A percentile compares a stretch with the other conserved stretches of the same genome.
These are phyloP conservation scores for Sardinella longiceps DNA, from an alignment of 2,797 vertebrate genomes.

Conservation along the genomic window DNA sequence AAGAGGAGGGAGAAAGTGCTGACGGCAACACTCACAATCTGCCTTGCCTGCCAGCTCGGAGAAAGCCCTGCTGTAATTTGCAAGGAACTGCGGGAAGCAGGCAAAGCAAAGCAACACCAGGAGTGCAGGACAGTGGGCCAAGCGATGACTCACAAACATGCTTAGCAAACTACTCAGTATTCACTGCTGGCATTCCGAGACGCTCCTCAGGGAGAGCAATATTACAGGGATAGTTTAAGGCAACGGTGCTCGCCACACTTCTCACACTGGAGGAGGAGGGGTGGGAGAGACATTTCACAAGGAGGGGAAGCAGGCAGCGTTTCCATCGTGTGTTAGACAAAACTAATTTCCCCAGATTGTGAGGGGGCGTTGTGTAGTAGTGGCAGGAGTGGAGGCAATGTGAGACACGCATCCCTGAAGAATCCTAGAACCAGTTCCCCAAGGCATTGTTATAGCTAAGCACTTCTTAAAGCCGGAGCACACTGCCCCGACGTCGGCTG, in stretches of 20 bases:
- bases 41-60: neutral
- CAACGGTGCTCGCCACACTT: neutral
- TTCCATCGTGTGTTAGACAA: neutral
- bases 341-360: neutral
- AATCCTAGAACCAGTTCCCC: too few species aligned
- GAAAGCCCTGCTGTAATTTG: neutral
- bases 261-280: neutral
- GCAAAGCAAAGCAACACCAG: neutral
- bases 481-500: too few species aligned
- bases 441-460: too few species aligned
- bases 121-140: neutral
- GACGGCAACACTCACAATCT: neutral
- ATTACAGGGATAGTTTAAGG: conserved; percentile 1
- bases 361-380: neutral
- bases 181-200: neutral
- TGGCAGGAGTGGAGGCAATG: neutral
- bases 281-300: neutral
- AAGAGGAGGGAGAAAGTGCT: neutral
- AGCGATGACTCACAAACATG: neutral
- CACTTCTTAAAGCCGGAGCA: too few species aligned
- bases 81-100: neutral
- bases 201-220: neutral
- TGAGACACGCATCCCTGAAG: neutral
- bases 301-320: neutral
- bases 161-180: conserved; percentile 10